phyloP scores from a whole-genome alignment of 2,888 invertebrate genomes.

The Harpalus rubripes region DNA sequence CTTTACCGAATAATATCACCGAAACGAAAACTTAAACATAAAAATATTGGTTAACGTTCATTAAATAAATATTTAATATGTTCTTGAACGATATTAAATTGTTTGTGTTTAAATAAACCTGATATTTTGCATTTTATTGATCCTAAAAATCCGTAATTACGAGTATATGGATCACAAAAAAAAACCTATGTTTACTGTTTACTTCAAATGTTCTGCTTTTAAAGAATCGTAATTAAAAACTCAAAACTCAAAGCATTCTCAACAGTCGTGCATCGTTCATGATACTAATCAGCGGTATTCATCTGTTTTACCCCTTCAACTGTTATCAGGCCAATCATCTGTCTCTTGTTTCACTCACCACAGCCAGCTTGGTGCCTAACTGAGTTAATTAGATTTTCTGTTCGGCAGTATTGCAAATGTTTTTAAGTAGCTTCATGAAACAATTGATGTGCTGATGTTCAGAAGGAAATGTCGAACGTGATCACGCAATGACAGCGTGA shows the following conservation, averaged over 20 bases:
- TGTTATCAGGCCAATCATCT: conserved; percentile 31
- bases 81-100: background rate
- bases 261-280: background rate
- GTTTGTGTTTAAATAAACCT: background rate
- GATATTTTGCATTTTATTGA: background rate
- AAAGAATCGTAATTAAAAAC: background rate
- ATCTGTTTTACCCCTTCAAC: conserved; percentile 7
- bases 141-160: background rate
- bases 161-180: too few species aligned
- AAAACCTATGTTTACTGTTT: background rate
- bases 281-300: background rate
- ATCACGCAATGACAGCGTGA: background rate
- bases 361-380: background rate
- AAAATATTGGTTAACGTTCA: background rate
- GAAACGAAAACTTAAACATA: background rate
- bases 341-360: conserved; percentile 11
- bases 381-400: background rate
- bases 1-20: background rate
- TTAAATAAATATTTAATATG: background rate
- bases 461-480: background rate
- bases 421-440: background rate
- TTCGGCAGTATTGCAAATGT: background rate
- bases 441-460: background rate
- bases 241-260: background rate
- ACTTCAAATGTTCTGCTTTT: background rate